Evolutionary conservation across 2,888 invertebrate species (phyloP).

Genomic region (Meteorus cinctellus): DNA sequence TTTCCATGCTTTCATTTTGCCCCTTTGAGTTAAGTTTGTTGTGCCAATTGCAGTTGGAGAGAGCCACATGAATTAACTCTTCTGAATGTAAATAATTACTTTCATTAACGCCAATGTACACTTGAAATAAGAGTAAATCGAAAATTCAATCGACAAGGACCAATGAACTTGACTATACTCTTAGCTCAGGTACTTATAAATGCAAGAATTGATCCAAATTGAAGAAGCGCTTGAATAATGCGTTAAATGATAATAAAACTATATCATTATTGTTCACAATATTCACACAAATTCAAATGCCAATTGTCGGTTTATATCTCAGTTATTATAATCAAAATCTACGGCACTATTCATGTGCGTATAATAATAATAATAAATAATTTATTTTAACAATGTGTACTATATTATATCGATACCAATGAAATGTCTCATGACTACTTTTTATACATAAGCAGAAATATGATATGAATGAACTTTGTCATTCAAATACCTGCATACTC

Average conservation of each 20-base stretch:
- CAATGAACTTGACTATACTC: not conserved
- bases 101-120: not conserved
- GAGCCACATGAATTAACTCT: not conserved
- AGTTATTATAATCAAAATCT: not conserved
- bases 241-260: not conserved
- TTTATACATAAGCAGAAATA: slow-evolving; percentile 50
- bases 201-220: not conserved
- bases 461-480: slow-evolving; percentile 40
- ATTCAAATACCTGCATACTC: slow-evolving; percentile 53
- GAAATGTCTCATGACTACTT: slow-evolving; percentile 49
- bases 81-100: not conserved
- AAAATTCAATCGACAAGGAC: not conserved
- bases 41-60: not conserved
- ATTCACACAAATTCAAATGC: not conserved
- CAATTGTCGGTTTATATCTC: not conserved
- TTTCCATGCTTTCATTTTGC: not conserved
- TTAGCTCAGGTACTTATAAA: slow-evolving; percentile 1
- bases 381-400: slow-evolving; percentile 27
- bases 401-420: slow-evolving; percentile 45
- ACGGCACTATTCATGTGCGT: slow-evolving; percentile 7
- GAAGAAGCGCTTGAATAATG: not conserved
- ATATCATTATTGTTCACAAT: not conserved
- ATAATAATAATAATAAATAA: slow-evolving; percentile 21
- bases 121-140: not conserved
- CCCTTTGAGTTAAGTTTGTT: not conserved